Evolutionary conservation across 1,140 invertebrate genomes (phyloP).

Genomic region (Drosophila lowei): DNA sequence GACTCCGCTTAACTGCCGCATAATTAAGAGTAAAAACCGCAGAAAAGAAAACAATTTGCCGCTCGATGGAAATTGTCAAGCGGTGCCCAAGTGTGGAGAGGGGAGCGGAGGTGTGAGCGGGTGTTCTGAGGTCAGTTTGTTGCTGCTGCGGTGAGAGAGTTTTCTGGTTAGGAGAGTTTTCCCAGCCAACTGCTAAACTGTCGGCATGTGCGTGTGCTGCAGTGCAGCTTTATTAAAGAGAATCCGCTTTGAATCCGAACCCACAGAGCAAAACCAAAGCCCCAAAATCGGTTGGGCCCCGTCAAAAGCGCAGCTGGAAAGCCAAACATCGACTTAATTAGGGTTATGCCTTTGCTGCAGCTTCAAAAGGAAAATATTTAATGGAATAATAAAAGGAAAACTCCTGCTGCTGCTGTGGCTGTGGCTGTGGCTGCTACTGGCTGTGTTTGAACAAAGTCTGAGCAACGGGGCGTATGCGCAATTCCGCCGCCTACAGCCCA

Average conservation of each 20-base stretch:
- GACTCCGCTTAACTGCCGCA: constrained; percentile 50
- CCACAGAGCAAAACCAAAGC: not conserved
- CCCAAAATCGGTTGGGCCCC: constrained; percentile 1
- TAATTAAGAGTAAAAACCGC: constrained; percentile 59
- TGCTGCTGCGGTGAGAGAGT: not conserved
- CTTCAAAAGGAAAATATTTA: constrained; percentile 51
- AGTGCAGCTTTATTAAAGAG: not conserved
- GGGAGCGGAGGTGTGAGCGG: too few species aligned
- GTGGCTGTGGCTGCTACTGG: too few species aligned
- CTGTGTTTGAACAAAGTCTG: constrained; percentile 5
- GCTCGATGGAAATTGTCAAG: constrained; percentile 41
- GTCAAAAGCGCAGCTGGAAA: constrained; percentile 38
- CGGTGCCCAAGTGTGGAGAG: not conserved
- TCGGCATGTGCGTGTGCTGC: constrained; percentile 14
- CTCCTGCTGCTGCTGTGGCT: constrained; percentile 7
- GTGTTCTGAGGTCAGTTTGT: constrained; percentile 19
- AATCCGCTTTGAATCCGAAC: constrained; percentile 9
- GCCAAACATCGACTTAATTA: constrained; percentile 51
- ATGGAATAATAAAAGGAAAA: constrained; percentile 21
- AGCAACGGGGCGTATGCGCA: constrained; percentile 48
- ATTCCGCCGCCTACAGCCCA: constrained; percentile 20
- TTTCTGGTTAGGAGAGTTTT: not conserved
- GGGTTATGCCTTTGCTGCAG: constrained; percentile 22
- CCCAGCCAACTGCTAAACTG: not conserved
- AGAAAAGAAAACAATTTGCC: constrained; percentile 47